Conservation (phyloP, 1,140 invertebrate species). For the Euglossa dilemma region DNA sequence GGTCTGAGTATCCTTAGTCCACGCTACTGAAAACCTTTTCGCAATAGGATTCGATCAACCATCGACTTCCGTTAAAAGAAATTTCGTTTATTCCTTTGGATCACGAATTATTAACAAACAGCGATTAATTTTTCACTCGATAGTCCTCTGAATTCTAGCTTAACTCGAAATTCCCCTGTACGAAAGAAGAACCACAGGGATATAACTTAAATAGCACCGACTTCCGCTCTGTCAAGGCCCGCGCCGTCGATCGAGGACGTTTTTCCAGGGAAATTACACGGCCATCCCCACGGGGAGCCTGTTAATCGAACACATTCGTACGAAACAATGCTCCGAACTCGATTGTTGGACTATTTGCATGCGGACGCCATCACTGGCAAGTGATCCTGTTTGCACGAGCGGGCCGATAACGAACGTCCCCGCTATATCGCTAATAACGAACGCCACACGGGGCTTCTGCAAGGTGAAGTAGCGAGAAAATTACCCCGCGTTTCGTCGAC, state of each 20-base stretch:
- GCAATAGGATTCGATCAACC: too few species aligned
- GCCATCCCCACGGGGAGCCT: neutral
- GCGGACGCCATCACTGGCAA: slow-evolving; percentile 4
- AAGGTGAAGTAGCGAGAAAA: slow-evolving; percentile 7
- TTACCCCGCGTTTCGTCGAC: slow-evolving; percentile 17
- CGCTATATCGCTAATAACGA: slow-evolving; percentile 30
- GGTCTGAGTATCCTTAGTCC: too few species aligned
- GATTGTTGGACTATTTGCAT: neutral
- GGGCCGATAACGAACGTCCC: slow-evolving; percentile 1
- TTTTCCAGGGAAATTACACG: neutral
- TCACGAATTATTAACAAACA: too few species aligned
- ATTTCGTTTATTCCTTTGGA: too few species aligned
- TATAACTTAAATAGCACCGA: too few species aligned
- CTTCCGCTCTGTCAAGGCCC: too few species aligned
- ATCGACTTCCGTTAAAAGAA: too few species aligned
- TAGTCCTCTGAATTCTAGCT: too few species aligned
- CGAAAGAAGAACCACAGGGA: too few species aligned
- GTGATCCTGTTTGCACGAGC: slow-evolving; percentile 1
- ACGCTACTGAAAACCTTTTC: too few species aligned
- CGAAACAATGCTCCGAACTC: neutral
- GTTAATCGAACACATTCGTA: neutral
- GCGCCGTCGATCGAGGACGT: neutral
- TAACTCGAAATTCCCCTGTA: too few species aligned
- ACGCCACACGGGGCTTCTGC: neutral
- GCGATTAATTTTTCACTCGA: too few species aligned